Evolutionary conservation across 2,888 invertebrate species (phyloP), one percentile per base, ranked within the genome.

Genomic region (Troilus luridus): DNA sequence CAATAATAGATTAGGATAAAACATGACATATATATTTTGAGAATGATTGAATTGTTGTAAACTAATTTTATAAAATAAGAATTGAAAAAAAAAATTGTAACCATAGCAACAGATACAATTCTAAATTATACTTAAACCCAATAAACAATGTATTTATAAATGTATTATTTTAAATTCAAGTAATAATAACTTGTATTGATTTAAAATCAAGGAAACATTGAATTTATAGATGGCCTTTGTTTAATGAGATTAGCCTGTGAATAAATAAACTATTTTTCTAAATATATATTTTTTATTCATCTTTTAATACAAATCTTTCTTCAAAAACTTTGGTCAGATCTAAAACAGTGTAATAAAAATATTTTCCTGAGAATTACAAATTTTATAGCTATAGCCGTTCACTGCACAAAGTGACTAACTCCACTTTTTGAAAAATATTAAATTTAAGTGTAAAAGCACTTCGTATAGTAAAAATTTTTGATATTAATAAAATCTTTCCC

Each of bases 181-280:
- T n/a, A 59, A 88, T 8, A 59, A 60, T 88, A 88, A 88, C 56
- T 41, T 88, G 59, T 59, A 60, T 88, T 62, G 27, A 60, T 59
- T 59, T 59, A 62, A 24, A 58, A 0, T 56, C 24, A n/a, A 6
- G 24, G 12, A 54, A 58, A 41, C 14, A 21, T 56, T 59, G 58
- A 88, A 88, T 88, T 59, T 88, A 88, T 88, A 88, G 58, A 88
- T 77, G 72, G 72, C 72, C 72, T 77, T 77, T 41, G 17, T 77
- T 77, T 77, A 77, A 67, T 41, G 17, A 77, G 27, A 77, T 17
- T 77, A 77, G 14, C 17, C 27, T 19, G 41, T 77, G 41, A 41
- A 77, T 12, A 77, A 77, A 85, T 56, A 85, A 85, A 85, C 10
- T 85, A 85, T 85, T 85, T 85, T 85, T 85, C 11, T 85, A 85